Conservation (phyloP, 1,140 invertebrate genomes). For the Ostrea denselamellosa region DNA sequence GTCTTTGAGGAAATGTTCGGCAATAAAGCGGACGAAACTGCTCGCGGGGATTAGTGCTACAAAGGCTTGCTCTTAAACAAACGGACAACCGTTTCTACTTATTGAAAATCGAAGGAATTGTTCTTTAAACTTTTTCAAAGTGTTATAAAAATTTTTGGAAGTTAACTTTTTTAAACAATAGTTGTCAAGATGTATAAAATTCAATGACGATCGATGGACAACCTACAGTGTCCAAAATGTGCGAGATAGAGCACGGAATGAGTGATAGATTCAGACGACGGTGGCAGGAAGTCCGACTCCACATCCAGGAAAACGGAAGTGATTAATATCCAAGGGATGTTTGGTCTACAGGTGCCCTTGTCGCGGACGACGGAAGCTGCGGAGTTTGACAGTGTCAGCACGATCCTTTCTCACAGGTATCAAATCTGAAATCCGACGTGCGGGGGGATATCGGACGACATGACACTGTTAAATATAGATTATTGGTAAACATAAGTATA, state of each 20-base stretch:
- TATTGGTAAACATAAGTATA: slow-evolving; percentile 14
- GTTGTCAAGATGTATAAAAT: slow-evolving; percentile 1
- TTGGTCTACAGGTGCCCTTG: slow-evolving; percentile 23
- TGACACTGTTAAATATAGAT: slow-evolving; percentile 8
- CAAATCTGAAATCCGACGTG: not conserved
- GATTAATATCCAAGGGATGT: not conserved
- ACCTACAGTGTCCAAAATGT: slow-evolving; percentile 9
- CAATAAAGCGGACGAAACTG: slow-evolving; percentile 34
- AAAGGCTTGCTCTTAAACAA: not conserved
- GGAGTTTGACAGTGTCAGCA: slow-evolving; percentile 24
- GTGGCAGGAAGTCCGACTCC: not conserved
- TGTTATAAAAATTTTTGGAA: slow-evolving; percentile 13
- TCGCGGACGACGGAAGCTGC: not conserved
- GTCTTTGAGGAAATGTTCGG: slow-evolving; percentile 21
- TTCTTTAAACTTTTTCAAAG: slow-evolving; percentile 24
- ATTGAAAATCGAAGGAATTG: slow-evolving; percentile 39
- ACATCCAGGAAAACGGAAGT: not conserved
- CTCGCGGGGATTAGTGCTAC: slow-evolving; percentile 10
- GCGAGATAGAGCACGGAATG: not conserved
- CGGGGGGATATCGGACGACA: not conserved
- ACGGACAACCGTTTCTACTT: not conserved
- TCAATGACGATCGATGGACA: slow-evolving; percentile 8
- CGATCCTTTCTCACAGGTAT: slow-evolving; percentile 2
- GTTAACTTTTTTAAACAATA: slow-evolving; percentile 22
- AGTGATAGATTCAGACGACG: not conserved